phyloP scores from a whole-genome alignment of 2,797 vertebrate genomes.

The Botia almorhae region DNA sequence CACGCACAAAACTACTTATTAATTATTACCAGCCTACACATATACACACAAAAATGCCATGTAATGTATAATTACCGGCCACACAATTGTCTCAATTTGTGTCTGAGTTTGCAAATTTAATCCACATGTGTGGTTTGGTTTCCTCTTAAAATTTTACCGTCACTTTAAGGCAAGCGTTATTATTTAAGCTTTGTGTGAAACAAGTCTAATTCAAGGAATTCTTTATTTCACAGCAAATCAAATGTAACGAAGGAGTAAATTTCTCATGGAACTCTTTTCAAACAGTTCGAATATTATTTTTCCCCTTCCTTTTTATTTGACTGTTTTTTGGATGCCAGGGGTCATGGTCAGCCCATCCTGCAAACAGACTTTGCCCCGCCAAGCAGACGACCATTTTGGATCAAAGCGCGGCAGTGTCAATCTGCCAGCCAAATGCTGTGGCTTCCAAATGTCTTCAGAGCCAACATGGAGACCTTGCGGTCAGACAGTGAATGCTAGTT shows the following conservation, averaged over 20 bases:
- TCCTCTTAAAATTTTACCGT: background rate
- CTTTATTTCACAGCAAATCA: background rate
- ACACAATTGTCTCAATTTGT: slow-evolving; percentile 1
- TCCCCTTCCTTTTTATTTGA: background rate
- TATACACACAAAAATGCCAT: background rate
- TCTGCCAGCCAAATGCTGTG: slow-evolving; percentile 42
- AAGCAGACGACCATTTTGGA: slow-evolving; percentile 43
- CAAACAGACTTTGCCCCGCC: slow-evolving; percentile 5
- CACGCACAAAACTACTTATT: slow-evolving; percentile 16
- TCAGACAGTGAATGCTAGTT: slow-evolving; percentile 29
- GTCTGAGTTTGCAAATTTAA: slow-evolving; percentile 2
- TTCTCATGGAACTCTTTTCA: background rate
- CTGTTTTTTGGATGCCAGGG: background rate
- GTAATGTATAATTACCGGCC: slow-evolving; percentile 7
- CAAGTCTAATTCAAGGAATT: background rate
- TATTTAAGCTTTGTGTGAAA: background rate
- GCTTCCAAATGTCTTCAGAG: slow-evolving; percentile 21
- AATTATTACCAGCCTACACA: slow-evolving; percentile 14
- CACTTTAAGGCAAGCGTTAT: background rate
- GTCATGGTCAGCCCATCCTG: slow-evolving; percentile 23
- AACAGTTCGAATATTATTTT: slow-evolving; percentile 7
- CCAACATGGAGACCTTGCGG: slow-evolving; percentile 43
- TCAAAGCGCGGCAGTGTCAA: slow-evolving; percentile 42
- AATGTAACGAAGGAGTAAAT: background rate
- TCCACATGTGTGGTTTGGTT: slow-evolving; percentile 14